Base-by-base conservation (phyloP, 2,113 vertebrate species). In the Turdus rufiventris region DNA sequence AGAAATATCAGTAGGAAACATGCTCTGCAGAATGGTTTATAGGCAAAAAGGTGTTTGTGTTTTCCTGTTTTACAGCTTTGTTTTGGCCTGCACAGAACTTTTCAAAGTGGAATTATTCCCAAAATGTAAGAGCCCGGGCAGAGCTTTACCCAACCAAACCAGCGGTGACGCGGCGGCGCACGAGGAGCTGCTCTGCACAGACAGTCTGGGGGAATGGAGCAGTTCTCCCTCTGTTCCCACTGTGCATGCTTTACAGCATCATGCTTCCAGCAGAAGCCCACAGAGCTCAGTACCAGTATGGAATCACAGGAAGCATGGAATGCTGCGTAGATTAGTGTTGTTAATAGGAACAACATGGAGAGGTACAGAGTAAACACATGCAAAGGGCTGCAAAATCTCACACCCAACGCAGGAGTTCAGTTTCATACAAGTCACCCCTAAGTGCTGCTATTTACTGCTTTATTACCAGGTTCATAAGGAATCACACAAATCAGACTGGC, bases 1-100 rank as follows among this genome's bases (percentile, higher is more conserved):
- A 70, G 63, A 96, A 96, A 96, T 95, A 95, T 62, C 54, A 62
- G 86, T 14, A 82, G 78, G 84, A 95, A 90, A 91, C 94, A 82
- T 88, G 96, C 71, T 94, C 78, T 62, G 10, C 3, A 12, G 26
- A 60, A 66, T 2, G 0, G 31, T 73, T 89, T 19, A 31, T 12
- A 53, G 65, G 61, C 63, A 89, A 82, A 57, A 85, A 70, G 56
- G 29, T 20, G 40, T 7, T 73, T 65, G 66, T 5, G 45, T 25
- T 82, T 88, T 86, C 86, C 68, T 80, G 5, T 50, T 86, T 78
- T 51, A 31, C 79, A 88, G 83, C 68, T 92, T 86, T 86, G 82
- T 73, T 95, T 75, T 72, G 79, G 24, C 42, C 89, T 66, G 85
- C 71, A 24, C 36, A 67, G 31, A 34, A 26, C 71, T 91, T 77